Evolutionary conservation across 2,113 vertebrate genomes (phyloP).

Genomic region (Saguinus imperator): DNA sequence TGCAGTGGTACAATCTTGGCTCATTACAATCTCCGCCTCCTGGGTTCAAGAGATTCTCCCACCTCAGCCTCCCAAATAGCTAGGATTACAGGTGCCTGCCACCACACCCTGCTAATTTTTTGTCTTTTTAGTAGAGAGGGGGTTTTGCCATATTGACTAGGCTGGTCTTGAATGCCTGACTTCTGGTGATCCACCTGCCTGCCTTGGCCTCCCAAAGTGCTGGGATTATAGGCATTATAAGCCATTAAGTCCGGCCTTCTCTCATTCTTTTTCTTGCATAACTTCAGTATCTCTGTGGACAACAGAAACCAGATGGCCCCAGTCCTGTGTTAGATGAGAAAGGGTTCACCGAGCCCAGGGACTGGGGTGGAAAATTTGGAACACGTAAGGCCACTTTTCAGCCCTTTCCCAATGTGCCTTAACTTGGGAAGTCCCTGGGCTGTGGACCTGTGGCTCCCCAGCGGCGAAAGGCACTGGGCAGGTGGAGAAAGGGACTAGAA

Average conservation of each 20-base stretch:
- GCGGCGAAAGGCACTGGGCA: background rate
- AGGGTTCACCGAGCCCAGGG: background rate
- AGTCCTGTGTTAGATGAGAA: background rate
- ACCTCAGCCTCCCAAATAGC: too few relatives aligned
- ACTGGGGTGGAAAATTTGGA: background rate
- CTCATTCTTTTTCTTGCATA: background rate
- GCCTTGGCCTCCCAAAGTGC: background rate
- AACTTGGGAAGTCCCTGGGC: background rate
- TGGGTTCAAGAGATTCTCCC: too few relatives aligned
- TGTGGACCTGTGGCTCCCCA: background rate
- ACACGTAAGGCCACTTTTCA: background rate
- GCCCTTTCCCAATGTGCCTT: background rate
- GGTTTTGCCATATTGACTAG: background rate
- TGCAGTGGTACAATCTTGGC: too few relatives aligned
- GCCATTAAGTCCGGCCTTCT: background rate
- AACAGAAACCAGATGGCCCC: background rate
- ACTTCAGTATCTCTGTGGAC: background rate
- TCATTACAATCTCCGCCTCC: too few relatives aligned
- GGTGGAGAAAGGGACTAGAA: background rate
- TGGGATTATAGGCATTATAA: too few relatives aligned
- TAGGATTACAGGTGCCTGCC: too few relatives aligned
- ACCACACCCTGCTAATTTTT: too few relatives aligned
- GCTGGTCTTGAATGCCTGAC: background rate
- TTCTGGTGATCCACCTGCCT: background rate
- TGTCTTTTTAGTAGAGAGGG: background rate